Conservation (phyloP, 2,113 vertebrate genomes). For the Leucosticte australis region DNA sequence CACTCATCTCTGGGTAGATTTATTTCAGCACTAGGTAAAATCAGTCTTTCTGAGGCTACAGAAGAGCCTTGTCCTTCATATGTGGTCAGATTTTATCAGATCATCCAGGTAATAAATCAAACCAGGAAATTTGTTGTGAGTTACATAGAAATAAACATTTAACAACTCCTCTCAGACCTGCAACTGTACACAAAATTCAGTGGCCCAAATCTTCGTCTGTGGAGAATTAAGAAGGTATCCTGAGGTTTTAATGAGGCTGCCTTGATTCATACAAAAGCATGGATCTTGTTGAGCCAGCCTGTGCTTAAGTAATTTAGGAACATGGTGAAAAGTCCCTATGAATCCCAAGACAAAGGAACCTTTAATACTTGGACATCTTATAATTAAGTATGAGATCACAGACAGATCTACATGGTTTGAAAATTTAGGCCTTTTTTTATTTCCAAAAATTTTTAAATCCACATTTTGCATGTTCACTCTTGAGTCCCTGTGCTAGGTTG, state of each 20-base stretch:
- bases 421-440: background rate
- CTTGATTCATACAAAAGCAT: background rate
- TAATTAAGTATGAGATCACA: background rate
- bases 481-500: background rate
- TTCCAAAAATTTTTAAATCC: background rate
- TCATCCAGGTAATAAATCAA: background rate
- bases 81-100: background rate
- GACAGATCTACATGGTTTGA: background rate
- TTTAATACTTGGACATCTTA: background rate
- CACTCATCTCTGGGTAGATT: background rate
- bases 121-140: background rate
- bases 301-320: background rate
- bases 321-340: background rate
- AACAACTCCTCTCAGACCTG: background rate
- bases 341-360: background rate
- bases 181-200: background rate
- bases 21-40: background rate
- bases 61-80: background rate
- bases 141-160: background rate
- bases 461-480: fast-evolving
- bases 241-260: background rate
- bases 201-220: background rate
- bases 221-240: background rate
- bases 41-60: background rate
- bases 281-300: background rate